Conservation (phyloP, 2,888 invertebrate genomes). For the Epistrophe eligans region DNA sequence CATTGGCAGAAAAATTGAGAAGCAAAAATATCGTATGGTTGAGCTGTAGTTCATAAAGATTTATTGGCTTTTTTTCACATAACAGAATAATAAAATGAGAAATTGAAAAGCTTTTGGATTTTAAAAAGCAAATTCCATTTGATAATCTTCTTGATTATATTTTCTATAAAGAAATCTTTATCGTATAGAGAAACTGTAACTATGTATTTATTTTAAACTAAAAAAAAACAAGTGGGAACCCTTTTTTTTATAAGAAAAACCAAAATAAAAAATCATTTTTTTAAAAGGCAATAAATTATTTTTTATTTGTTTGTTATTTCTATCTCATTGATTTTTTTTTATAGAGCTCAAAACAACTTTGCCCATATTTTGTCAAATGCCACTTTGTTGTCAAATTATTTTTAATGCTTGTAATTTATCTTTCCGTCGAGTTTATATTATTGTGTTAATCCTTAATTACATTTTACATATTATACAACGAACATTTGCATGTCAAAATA, state of each 20-base stretch:
- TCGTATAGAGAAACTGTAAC: background rate
- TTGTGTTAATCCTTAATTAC: slow-evolving; percentile 18
- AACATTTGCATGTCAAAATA: slow-evolving; percentile 63
- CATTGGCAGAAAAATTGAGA: slow-evolving; percentile 19
- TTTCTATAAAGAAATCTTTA: background rate
- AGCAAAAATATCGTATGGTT: background rate
- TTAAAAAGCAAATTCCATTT: background rate
- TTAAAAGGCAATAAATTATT: too few relatives aligned
- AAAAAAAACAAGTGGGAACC: too few relatives aligned
- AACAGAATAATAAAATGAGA: slow-evolving; percentile 4
- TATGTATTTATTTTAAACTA: too few relatives aligned
- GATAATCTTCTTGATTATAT: background rate
- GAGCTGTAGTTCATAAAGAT: slow-evolving; percentile 9
- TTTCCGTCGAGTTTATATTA: background rate
- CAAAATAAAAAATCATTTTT: too few relatives aligned
- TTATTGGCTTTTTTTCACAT: slow-evolving; percentile 1
- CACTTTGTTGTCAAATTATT: background rate
- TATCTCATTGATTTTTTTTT: too few relatives aligned
- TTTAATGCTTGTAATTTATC: background rate
- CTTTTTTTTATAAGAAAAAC: too few relatives aligned
- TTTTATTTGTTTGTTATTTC: too few relatives aligned
- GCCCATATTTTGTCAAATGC: background rate
- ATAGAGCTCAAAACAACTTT: background rate
- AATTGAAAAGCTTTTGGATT: background rate
- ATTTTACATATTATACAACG: too few relatives aligned